A percentile compares a stretch with the other conserved stretches of the same genome.
phyloP scores from a whole-genome alignment of 1,140 invertebrate species.

The Cyclina sinensis region DNA sequence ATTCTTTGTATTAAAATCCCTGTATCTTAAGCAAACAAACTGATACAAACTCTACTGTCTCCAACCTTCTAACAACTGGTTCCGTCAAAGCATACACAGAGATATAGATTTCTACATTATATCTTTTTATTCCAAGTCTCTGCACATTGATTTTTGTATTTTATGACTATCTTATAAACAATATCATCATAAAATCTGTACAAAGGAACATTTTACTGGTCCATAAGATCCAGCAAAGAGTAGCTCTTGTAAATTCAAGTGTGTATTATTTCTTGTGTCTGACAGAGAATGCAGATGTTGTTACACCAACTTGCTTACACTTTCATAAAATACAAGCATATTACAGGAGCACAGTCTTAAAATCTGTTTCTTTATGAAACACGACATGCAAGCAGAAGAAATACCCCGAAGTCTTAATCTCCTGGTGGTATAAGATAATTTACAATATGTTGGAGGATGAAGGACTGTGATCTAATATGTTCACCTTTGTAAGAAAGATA shows the following conservation, averaged over 20 bases:
- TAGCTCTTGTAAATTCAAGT: background rate
- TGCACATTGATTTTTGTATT: background rate
- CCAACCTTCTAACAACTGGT: background rate
- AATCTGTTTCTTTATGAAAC: too few species aligned
- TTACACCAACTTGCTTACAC: too few species aligned
- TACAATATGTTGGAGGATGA: too few species aligned
- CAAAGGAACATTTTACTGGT: background rate
- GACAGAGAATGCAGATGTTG: too few species aligned
- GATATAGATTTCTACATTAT: background rate
- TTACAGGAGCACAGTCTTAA: too few species aligned
- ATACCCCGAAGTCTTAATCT: too few species aligned
- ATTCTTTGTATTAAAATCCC: background rate
- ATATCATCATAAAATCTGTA: background rate
- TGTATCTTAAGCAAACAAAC: background rate
- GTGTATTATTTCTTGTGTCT: background rate
- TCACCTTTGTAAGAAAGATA: too few species aligned
- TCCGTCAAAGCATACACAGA: background rate
- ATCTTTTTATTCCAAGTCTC: background rate
- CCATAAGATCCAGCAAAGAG: background rate
- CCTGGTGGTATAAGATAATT: too few species aligned
- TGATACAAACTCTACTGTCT: background rate
- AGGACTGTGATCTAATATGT: too few species aligned
- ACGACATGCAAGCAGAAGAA: too few species aligned
- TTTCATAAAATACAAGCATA: too few species aligned
- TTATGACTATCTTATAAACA: slow-evolving; percentile 12